A percentile compares a stretch with the other conserved stretches of the same genome.
phyloP scores from a whole-genome alignment of 2,797 vertebrate species.

The Cossypha caffra region DNA sequence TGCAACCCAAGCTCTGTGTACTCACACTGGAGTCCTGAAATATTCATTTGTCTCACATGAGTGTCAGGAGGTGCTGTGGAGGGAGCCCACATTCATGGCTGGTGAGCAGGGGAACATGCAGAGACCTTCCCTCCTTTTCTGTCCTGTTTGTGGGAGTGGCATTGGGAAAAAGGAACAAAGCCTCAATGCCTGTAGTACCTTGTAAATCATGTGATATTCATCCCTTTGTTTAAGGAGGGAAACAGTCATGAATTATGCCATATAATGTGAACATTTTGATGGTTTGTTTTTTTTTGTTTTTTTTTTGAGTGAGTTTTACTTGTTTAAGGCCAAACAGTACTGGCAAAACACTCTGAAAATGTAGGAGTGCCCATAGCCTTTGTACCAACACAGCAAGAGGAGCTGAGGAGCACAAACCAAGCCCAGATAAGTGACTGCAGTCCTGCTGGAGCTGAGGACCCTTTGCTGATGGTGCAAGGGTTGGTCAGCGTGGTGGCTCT shows the following conservation, averaged over 20 bases:
- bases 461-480: neutral
- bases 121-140: neutral
- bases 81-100: neutral
- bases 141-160: neutral
- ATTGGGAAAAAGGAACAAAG: neutral
- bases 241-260: neutral
- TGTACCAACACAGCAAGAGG: neutral
- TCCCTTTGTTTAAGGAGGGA: neutral
- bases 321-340: neutral
- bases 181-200: neutral
- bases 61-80: neutral
- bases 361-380: accelerated
- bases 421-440: neutral
- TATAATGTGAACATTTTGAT: accelerated
- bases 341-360: neutral
- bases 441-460: neutral
- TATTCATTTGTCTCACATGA: neutral
- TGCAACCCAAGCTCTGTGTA: neutral
- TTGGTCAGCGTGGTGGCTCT: neutral
- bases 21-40: neutral
- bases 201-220: neutral
- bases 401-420: neutral
- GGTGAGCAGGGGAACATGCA: neutral
- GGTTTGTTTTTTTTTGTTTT: neutral
- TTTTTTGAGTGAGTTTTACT: accelerated